phyloP scores from a whole-genome alignment of 2,888 invertebrate species.

The Raillietiella orientalis region DNA sequence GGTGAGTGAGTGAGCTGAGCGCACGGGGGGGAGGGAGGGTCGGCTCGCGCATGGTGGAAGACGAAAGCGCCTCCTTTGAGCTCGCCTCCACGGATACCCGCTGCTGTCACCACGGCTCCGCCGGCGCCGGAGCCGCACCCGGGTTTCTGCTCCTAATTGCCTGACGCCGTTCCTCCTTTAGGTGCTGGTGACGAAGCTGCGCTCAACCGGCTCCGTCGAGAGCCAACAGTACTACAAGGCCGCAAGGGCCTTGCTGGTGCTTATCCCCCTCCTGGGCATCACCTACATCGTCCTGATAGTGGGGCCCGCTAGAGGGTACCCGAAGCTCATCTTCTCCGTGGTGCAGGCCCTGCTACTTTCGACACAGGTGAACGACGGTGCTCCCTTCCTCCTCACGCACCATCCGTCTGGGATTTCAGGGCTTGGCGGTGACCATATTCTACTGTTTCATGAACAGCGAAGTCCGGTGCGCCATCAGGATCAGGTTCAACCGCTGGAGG shows the following conservation, averaged over 20 bases:
- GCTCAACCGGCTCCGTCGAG: slow-evolving; percentile 61
- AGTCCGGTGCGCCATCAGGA: slow-evolving; percentile 48
- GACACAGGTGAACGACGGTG: slow-evolving; percentile 71
- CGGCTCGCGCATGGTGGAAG: no score
- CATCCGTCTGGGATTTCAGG: no score
- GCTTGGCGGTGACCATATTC: slow-evolving; percentile 57
- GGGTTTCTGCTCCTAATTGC: no score
- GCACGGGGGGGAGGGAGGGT: no score
- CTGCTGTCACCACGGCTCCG: no score
- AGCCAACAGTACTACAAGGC: slow-evolving; percentile 70
- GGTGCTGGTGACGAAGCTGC: slow-evolving; percentile 71
- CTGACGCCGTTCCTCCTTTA: no score
- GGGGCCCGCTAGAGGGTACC: slow-evolving; percentile 34
- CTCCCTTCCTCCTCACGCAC: no score
- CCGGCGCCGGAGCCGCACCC: no score
- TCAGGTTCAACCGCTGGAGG: slow-evolving; percentile 48
- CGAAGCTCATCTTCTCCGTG: slow-evolving; percentile 40
- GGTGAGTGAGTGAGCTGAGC: no score
- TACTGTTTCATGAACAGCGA: slow-evolving; percentile 80
- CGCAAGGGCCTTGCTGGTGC: slow-evolving; percentile 57
- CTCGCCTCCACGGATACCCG: no score
- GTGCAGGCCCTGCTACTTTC: slow-evolving; percentile 49
- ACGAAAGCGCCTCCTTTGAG: no score
- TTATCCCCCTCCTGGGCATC: slow-evolving; percentile 72
- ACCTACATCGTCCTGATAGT: slow-evolving; percentile 58